Evolutionary conservation across 2,113 vertebrate species (phyloP), one percentile per base, ranked within the genome.

Genomic region (Coturnix japonica): DNA sequence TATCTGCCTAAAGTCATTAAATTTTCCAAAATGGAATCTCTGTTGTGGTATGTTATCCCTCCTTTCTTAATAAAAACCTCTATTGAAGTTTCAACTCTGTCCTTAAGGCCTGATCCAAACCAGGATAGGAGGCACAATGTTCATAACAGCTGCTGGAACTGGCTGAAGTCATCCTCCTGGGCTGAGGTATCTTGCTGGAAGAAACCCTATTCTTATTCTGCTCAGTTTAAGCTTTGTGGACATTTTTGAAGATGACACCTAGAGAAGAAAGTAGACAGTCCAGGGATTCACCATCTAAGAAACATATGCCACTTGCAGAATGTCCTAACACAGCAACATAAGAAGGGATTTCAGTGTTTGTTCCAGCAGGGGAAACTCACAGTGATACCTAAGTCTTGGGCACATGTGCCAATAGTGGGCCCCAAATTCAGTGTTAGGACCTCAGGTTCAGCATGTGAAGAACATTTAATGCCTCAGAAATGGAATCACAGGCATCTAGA

Each of bases 1-100:
- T 78, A 91, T 94, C 92, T 95, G 90, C 95, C 94, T 93, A 83
- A 91, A 96, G 92, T 92, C 75, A 95, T 95, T 94, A 88, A 71
- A 30, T 87, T 95, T 93, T 87, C 47, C 57, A 76, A 87, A 91
- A 91, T 72, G 65, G 44, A 79, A 87, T 31, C 87, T 96, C 95
- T 95, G 81, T 95, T 94, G 95, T 85, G 94, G 94, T 93, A 25
- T 92, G 53, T 93, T 92, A 95, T 91, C 89, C 94, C n/a, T 89
- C 69, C 57, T 82, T 87, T 81, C 43, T 90, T 91, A 79, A 93
- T 91, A 85, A 92, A 95, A 95, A 60, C 2, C 21, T 91, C 85
- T 77, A 81, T 83, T 96, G 89, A 94, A 93, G 35, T 89, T 93
- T 83, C 72, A 89, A 11, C 44, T 85, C 30, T 93, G 67, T 96